A percentile compares a stretch with the other conserved stretches of the same genome.
These are phyloP conservation scores for Cettia cetti DNA, from an alignment of 2,113 vertebrate genomes.

Conservation along the genomic window DNA sequence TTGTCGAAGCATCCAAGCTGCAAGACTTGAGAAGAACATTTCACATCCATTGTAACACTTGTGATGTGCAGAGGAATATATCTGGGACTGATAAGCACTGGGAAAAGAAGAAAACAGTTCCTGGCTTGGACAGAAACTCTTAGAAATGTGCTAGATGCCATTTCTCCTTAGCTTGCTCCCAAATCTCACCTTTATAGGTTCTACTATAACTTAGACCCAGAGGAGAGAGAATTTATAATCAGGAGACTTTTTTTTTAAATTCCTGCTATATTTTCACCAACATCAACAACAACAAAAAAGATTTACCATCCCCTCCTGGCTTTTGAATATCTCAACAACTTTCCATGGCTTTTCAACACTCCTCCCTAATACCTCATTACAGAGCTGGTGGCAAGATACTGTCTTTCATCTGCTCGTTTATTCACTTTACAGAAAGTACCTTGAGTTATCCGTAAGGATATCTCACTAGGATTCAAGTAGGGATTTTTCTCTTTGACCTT, in stretches of 20 bases:
- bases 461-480: background rate
- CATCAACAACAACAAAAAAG: background rate
- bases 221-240: background rate
- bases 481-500: conserved; percentile 17
- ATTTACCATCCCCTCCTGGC: background rate
- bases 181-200: background rate
- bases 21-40: background rate
- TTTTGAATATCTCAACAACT: conserved; percentile 39
- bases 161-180: background rate
- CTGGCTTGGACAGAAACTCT: background rate
- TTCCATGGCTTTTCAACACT: conserved; percentile 18
- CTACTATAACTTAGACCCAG: background rate
- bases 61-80: background rate
- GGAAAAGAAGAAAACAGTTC: background rate
- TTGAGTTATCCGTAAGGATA: background rate
- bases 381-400: conserved; percentile 11
- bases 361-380: conserved; percentile 33
- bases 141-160: background rate
- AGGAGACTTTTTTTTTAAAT: background rate
- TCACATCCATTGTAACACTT: background rate
- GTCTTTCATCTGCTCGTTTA: conserved; percentile 45
- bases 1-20: background rate
- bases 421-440: background rate
- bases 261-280: background rate
- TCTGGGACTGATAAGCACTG: background rate